Evolutionary conservation across 2,888 invertebrate species (phyloP).

Genomic region (Eucera pruinosa): DNA sequence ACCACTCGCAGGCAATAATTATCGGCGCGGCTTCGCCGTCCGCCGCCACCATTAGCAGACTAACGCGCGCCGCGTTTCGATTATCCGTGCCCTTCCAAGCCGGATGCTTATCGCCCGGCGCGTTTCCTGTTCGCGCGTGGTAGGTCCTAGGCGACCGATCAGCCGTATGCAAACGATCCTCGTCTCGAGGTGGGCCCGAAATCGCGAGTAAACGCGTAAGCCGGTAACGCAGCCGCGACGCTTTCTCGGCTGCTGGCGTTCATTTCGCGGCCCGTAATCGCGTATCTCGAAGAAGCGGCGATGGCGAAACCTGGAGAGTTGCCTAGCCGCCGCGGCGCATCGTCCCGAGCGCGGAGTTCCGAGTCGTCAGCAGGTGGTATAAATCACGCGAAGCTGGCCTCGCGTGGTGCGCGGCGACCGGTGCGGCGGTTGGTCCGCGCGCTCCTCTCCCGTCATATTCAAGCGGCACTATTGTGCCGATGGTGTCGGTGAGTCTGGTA

Average conservation of each 20-base stretch:
- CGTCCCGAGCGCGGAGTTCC: slow-evolving; percentile 6
- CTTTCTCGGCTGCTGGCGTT: not conserved
- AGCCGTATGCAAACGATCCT: not conserved
- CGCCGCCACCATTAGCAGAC: slow-evolving; percentile 59
- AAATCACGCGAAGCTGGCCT: slow-evolving; percentile 67
- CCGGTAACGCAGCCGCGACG: too few relatives aligned
- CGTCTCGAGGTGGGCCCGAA: not conserved
- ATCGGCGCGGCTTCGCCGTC: slow-evolving; percentile 53
- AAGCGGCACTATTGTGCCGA: slow-evolving; percentile 66
- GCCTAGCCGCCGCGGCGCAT: not conserved
- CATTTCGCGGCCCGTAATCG: slow-evolving; percentile 30
- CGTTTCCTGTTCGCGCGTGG: not conserved
- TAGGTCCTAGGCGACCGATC: not conserved
- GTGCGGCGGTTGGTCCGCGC: slow-evolving; percentile 27
- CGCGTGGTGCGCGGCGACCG: slow-evolving; percentile 20
- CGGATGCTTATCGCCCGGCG: slow-evolving; percentile 48
- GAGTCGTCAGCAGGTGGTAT: slow-evolving; percentile 67
- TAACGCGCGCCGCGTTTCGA: slow-evolving; percentile 50
- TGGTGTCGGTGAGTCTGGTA: slow-evolving; percentile 49
- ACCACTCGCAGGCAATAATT: slow-evolving; percentile 64
- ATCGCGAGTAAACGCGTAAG: not conserved
- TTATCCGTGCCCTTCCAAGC: slow-evolving; percentile 46
- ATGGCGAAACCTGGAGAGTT: not conserved
- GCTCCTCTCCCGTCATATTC: slow-evolving; percentile 68
- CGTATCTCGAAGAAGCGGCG: slow-evolving; percentile 16